Evolutionary conservation across 1,140 invertebrate species (phyloP).

Genomic region (Drosophila pallidifrons): DNA sequence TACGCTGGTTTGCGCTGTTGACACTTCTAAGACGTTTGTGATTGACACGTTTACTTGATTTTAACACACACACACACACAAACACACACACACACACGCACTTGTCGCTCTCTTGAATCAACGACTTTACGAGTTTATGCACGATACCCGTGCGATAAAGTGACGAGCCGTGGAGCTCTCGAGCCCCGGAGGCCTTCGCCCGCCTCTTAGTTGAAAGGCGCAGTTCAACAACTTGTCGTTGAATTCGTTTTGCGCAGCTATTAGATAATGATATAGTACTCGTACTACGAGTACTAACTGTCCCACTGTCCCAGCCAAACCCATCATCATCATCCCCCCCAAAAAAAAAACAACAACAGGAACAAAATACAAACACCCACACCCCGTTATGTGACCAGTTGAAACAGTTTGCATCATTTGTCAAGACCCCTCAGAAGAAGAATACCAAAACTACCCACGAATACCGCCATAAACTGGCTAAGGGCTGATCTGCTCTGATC

Average conservation of each 20-base stretch:
- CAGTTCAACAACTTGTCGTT: constrained; percentile 48
- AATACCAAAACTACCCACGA: neutral
- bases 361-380: neutral
- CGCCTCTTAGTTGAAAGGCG: constrained; percentile 38
- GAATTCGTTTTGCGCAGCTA: constrained; percentile 41
- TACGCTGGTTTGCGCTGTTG: constrained; percentile 24
- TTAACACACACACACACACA: constrained; percentile 25
- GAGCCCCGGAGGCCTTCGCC: constrained; percentile 32
- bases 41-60: constrained; percentile 57
- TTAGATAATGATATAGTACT: constrained; percentile 46
- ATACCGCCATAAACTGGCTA: constrained; percentile 27
- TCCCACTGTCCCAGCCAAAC: neutral
- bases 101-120: constrained; percentile 19
- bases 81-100: constrained; percentile 8
- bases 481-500: constrained; percentile 20
- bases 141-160: constrained; percentile 33
- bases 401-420: neutral
- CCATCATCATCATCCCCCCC: neutral
- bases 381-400: neutral
- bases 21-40: constrained; percentile 45
- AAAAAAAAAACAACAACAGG: too few species aligned
- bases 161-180: constrained; percentile 1
- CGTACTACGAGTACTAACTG: too few species aligned
- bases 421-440: neutral
- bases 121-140: constrained; percentile 43